Base-by-base conservation (phyloP, 2,888 invertebrate genomes). In the Oxytorus armatus region DNA sequence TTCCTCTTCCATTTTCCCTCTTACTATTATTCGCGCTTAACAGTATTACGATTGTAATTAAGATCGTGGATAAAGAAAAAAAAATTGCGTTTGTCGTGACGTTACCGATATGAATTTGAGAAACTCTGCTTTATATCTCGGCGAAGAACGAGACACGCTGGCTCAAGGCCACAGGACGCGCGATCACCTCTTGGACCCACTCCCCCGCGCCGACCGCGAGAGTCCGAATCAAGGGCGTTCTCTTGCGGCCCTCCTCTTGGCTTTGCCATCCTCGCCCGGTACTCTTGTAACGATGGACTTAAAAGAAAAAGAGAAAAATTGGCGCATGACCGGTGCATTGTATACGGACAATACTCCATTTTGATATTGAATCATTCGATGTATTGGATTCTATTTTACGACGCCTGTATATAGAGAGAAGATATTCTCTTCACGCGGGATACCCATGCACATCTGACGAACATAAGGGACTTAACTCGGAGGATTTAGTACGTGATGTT, bases 211-310 rank as follows among this genome's bases (percentile, higher is more conserved):
- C 88, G 83, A 79, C 87, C 86, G 82, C 82, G 85, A 63, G 75
- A 89, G 86, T 88, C 86, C 89, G 87, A 90, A 90, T 90, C 90
- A 90, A 90, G 90, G 90, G 90, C 90, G 90, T 90, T 85, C 86
- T 85, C 85, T 80, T 8, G 82, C 53, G 68, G 76, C 63, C 36
- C 14, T 21, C 18, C 25, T 57, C 66, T 69, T 66, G 44, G 18
- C 49, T 36, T 25, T 49, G 36, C 10, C 23, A 49, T 33, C 57
- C 59, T 53, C 33, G 55, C n/a, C n/a, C n/a, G 42, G 29, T 47
- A 69, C 51, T 53, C 61, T 51, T 14, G 33, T 11, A 47, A 29
- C 0, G 39, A 23, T 29, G 11, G 49, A n/a, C 49, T 51, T 8
- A 36, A 36, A 14, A 39, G n/a, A n/a, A 2, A 29, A 29, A 29